phyloP scores from a whole-genome alignment of 1,140 invertebrate species.

The Varroa destructor region DNA sequence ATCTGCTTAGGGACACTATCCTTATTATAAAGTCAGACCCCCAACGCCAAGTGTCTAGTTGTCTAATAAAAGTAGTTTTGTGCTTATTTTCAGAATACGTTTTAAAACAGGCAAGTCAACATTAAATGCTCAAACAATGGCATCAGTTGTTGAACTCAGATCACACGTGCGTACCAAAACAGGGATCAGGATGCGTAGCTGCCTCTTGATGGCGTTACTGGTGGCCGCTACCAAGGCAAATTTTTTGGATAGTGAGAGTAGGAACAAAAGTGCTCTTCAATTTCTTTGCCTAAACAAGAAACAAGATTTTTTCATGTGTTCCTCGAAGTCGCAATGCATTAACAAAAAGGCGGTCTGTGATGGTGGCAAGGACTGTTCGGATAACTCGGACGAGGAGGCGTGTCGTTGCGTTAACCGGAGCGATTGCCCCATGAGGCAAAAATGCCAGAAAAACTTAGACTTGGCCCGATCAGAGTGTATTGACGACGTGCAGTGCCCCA shows the following conservation, averaged over 20 bases:
- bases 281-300: background rate
- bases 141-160: too few relatives aligned
- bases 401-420: background rate
- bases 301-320: background rate
- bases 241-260: background rate
- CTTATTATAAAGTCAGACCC: too few relatives aligned
- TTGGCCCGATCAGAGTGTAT: background rate
- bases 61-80: too few relatives aligned
- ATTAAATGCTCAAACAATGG: too few relatives aligned
- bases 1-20: too few relatives aligned
- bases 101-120: too few relatives aligned
- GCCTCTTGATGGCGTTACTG: background rate
- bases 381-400: slow-evolving; percentile 8
- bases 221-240: background rate
- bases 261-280: background rate
- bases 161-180: too few relatives aligned
- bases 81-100: too few relatives aligned
- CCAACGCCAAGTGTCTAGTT: too few relatives aligned
- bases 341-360: background rate
- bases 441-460: background rate
- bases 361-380: background rate
- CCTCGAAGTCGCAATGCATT: background rate
- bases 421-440: background rate
- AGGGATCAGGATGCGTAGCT: too few relatives aligned
- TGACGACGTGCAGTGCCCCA: background rate